Evolutionary conservation across 2,797 vertebrate genomes (phyloP), one percentile per base, ranked within the genome.

Genomic region (Basileuterus tristriatus): DNA sequence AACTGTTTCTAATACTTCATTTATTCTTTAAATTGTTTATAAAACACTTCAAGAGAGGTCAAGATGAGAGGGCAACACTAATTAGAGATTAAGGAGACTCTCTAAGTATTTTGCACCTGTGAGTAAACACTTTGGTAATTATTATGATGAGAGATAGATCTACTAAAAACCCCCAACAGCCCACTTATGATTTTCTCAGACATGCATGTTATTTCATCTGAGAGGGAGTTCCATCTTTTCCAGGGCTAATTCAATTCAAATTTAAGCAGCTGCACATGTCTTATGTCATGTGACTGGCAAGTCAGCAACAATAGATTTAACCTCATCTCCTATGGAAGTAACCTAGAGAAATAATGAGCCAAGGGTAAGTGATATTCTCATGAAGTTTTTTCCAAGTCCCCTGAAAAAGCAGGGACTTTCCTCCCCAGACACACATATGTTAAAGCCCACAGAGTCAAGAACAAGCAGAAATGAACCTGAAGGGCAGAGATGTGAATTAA

Each of bases 21-120:
- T 97, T 96, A 94, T 95, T 95, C 79, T 97, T 97, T 94, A 94
- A 96, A 96, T 90, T 94, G 95, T 96, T 97, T 97, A 97, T 96
- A 92, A 95, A 97, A 95, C 79, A 96, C 83, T 97, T 96, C 94
- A 94, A 96, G 89, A 92, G 83, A 88, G 93, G 88, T 96, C 90
- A 94, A 90, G 89, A 83, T 21, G 19, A 77, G 72, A 90, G 80
- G 69, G 52, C 62, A 97, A 96, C 88, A 96, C 96, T 95, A 95
- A 97, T 53, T 90, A 91, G 86, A 96, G 94, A 97, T 94, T 97
- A 95, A 97, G 86, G 59, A 94, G 83, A 63, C 71, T 67, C 74
- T 95, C 29, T 95, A 94, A 94, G 89, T 70, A 96, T 81, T 87
- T 92, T 93, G 56, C 67, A 41, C 92, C 80, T 96, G 82, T 94